A percentile compares a stretch with the other conserved stretches of the same genome.
Evolutionary conservation across 2,113 vertebrate species (phyloP).

Genomic region (Caracal caracal): DNA sequence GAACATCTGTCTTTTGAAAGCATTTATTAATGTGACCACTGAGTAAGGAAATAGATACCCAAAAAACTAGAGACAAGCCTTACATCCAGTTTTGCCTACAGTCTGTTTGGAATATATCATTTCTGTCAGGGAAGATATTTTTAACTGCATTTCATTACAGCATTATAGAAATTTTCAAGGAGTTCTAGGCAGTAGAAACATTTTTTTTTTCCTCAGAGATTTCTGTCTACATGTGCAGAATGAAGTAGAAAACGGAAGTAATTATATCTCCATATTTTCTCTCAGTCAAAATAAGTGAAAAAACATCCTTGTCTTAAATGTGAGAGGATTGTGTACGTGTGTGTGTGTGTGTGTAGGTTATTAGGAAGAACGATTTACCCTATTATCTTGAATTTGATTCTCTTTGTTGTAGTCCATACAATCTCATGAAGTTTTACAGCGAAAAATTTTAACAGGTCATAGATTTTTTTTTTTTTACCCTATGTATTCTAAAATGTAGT

Average conservation of each 20-base stretch:
- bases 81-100: not conserved
- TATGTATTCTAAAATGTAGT: not conserved
- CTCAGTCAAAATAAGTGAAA: conserved; percentile 16
- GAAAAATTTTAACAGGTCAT: not conserved
- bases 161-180: not conserved
- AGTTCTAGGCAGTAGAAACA: not conserved
- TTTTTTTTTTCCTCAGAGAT: not conserved
- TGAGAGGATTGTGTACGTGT: not conserved
- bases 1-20: not conserved
- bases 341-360: not conserved
- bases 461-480: not conserved
- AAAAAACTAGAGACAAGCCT: not conserved
- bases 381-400: not conserved
- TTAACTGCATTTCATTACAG: not conserved
- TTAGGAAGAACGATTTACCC: not conserved
- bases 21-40: not conserved
- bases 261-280: not conserved
- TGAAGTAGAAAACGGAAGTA: not conserved
- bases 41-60: not conserved
- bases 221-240: not conserved
- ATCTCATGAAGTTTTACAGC: not conserved
- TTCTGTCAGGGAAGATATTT: not conserved
- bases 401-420: not conserved
- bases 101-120: not conserved
- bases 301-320: not conserved